Conservation (phyloP, 2,797 vertebrate genomes). For the Peromyscus melanophrys region DNA sequence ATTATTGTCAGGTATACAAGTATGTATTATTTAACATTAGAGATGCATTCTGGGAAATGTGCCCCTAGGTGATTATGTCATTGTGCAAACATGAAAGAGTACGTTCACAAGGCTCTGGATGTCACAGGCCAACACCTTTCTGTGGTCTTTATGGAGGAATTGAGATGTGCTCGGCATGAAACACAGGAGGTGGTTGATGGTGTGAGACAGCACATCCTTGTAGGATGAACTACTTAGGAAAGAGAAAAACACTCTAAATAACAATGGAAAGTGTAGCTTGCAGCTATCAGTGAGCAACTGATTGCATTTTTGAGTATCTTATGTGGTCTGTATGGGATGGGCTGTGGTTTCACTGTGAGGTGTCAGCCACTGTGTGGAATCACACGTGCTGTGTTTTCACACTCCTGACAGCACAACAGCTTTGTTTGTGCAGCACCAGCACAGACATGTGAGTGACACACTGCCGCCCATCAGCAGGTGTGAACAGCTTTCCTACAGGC, state of each 20-base stretch:
- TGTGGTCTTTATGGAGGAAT: no score
- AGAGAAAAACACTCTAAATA: not conserved
- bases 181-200: not conserved
- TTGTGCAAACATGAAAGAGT: not conserved
- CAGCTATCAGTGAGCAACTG: not conserved
- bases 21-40: not conserved
- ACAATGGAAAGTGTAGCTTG: not conserved
- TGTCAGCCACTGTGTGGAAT: not conserved
- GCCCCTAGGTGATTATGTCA: not conserved
- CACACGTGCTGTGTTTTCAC: not conserved
- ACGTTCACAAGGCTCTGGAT: not conserved
- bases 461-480: not conserved
- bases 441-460: not conserved
- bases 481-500: not conserved
- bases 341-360: not conserved
- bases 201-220: rapidly evolving
- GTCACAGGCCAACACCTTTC: not conserved
- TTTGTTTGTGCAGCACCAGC: not conserved
- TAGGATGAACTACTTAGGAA: not conserved
- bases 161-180: not conserved
- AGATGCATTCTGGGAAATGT: not conserved
- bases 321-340: not conserved
- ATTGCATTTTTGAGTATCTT: not conserved
- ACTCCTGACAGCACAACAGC: not conserved
- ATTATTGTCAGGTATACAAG: not conserved